These are phyloP conservation scores for Nysson spinosus DNA, from an alignment of 2,888 invertebrate species.

Conservation along the genomic window DNA sequence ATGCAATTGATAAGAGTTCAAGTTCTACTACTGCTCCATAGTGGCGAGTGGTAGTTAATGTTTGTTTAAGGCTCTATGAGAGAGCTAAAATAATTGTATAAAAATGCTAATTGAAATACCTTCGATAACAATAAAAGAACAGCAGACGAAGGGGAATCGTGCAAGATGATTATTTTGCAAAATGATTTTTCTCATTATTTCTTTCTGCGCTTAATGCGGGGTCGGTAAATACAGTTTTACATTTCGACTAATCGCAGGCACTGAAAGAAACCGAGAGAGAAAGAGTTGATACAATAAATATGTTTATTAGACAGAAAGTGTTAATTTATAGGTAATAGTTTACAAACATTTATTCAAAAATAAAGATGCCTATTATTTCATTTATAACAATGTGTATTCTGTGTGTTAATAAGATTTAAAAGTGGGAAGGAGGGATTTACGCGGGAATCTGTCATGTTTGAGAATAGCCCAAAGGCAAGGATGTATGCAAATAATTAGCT, in stretches of 20 bases:
- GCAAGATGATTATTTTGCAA: conserved; percentile 18
- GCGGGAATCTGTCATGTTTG: conserved; percentile 56
- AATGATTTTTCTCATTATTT: conserved; percentile 24
- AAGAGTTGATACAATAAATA: conserved; percentile 57
- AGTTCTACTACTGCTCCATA: conserved; percentile 52
- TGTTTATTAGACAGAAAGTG: conserved; percentile 58
- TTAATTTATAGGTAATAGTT: conserved; percentile 68
- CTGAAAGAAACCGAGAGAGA: no score
- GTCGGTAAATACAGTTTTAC: conserved; percentile 34
- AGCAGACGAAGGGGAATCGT: conserved; percentile 13
- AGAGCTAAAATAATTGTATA: conserved; percentile 34
- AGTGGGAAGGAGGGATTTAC: conserved; percentile 20
- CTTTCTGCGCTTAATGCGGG: conserved; percentile 15
- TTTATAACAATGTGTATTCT: conserved; percentile 68
- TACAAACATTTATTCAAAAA: conserved; percentile 59
- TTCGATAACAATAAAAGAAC: conserved; percentile 19
- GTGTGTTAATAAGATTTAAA: conserved; percentile 61
- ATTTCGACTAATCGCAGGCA: conserved; percentile 42
- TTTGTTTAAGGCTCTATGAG: conserved; percentile 29
- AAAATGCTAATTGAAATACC: conserved; percentile 44
- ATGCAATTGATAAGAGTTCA: conserved; percentile 10
- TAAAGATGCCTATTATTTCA: conserved; percentile 70
- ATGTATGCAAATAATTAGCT: no score
- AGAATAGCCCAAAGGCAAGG: conserved; percentile 26
- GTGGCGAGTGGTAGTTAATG: conserved; percentile 37